Evolutionary conservation across 2,888 invertebrate species (phyloP).

Genomic region (Spodoptera exigua): DNA sequence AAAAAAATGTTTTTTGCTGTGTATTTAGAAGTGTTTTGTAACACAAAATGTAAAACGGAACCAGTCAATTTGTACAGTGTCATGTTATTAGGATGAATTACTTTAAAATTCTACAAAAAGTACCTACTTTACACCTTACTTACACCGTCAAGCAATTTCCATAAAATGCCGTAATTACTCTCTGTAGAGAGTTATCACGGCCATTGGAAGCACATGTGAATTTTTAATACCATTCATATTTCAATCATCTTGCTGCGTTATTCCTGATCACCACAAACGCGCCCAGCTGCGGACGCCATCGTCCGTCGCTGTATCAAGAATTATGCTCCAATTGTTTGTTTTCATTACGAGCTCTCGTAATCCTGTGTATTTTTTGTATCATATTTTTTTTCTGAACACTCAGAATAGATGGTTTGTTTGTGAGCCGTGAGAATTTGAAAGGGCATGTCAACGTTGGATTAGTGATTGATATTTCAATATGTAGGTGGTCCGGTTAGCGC

Average conservation of each 20-base stretch:
- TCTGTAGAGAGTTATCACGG: no score
- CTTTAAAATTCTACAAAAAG: no score
- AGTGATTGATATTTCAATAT: constrained; percentile 62
- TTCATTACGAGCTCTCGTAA: constrained; percentile 77
- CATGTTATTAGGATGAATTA: no score
- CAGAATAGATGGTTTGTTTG: constrained; percentile 79
- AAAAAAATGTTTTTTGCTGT: no score
- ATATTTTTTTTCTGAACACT: constrained; percentile 70
- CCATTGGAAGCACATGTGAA: constrained; percentile 37
- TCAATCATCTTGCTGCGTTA: constrained; percentile 49
- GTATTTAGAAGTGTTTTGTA: no score
- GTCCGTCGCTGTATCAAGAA: constrained; percentile 66
- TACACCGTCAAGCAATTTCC: no score
- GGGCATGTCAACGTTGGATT: constrained; percentile 72
- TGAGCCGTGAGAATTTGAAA: constrained; percentile 81
- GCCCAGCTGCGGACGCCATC: constrained; percentile 55
- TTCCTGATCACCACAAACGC: constrained; percentile 45
- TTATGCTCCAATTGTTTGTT: constrained; percentile 78
- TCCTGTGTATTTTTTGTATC: constrained; percentile 76
- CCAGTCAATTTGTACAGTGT: no score
- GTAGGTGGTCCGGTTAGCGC: constrained; percentile 63
- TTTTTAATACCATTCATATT: constrained; percentile 54
- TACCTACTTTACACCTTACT: no score
- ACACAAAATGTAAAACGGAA: no score
- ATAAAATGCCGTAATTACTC: no score